Conservation (phyloP, 2,797 vertebrate genomes). For the Hippocampus kuda region DNA sequence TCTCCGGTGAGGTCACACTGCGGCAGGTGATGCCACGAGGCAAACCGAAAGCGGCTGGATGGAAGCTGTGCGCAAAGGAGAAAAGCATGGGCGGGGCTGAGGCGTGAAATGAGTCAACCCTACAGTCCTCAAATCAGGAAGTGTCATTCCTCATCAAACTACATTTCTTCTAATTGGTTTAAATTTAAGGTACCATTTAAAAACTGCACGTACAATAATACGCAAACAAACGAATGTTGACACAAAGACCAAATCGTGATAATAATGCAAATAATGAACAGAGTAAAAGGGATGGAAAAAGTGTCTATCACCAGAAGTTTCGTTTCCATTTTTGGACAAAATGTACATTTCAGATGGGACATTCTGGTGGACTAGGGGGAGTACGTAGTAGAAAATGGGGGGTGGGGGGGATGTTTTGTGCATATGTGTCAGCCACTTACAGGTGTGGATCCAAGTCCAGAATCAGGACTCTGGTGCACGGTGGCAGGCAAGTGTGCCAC, state of each 20-base stretch:
- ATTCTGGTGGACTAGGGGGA: not conserved
- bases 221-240: not conserved
- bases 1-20: slow-evolving; percentile 76
- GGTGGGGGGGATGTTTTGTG: slow-evolving; percentile 1
- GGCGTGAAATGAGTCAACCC: not conserved
- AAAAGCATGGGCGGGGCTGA: not conserved
- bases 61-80: slow-evolving; percentile 68
- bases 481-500: slow-evolving; percentile 45
- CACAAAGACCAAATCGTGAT: not conserved
- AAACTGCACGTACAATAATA: not conserved
- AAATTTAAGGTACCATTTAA: not conserved
- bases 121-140: not conserved
- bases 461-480: slow-evolving; percentile 62
- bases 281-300: not conserved
- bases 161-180: not conserved
- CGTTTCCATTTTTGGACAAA: too few species aligned
- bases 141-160: not conserved
- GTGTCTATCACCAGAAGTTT: not conserved
- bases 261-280: not conserved
- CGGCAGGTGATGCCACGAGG: slow-evolving; percentile 76
- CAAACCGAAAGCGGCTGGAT: slow-evolving; percentile 77
- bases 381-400: not conserved
- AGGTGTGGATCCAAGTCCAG: slow-evolving; percentile 69
- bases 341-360: not conserved
- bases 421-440: slow-evolving; percentile 62